Conservation (phyloP, 2,888 invertebrate species). For the Bibio marci region DNA sequence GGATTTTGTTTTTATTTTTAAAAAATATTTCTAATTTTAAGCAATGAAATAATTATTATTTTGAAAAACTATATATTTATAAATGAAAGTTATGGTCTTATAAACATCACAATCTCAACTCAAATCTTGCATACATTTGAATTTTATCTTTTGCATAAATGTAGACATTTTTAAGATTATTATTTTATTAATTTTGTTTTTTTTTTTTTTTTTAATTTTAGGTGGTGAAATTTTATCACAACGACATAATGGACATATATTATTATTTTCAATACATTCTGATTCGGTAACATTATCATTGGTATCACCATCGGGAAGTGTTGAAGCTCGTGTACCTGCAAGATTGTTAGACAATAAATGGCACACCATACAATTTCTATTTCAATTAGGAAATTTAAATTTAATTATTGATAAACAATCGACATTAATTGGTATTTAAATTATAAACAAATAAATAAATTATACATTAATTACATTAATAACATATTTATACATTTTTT, state of each 20-base stretch:
- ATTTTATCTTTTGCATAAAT: no score
- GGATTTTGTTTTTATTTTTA: no score
- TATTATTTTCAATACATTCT: conserved; percentile 40
- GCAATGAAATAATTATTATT: no score
- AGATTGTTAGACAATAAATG: conserved; percentile 64
- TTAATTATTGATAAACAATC: conserved; percentile 27
- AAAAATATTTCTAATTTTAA: no score
- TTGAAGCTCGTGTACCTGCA: conserved; percentile 46
- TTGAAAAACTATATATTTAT: no score
- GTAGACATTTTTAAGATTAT: no score
- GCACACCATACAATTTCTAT: conserved; percentile 39
- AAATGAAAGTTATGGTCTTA: no score
- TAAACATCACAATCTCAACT: no score
- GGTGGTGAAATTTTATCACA: conserved; percentile 56
- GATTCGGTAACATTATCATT: conserved; percentile 42
- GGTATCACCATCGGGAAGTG: conserved; percentile 35
- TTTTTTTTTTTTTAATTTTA: no score
- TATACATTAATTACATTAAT: background rate
- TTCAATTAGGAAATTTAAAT: conserved; percentile 28
- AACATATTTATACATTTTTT: conserved; percentile 1
- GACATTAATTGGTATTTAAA: conserved; percentile 23
- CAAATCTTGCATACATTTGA: no score
- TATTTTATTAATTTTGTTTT: no score
- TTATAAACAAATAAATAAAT: background rate
- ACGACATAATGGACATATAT: conserved; percentile 43